These are phyloP conservation scores for Pluvialis apricaria DNA, from an alignment of 2,113 vertebrate species.

Conservation along the genomic window DNA sequence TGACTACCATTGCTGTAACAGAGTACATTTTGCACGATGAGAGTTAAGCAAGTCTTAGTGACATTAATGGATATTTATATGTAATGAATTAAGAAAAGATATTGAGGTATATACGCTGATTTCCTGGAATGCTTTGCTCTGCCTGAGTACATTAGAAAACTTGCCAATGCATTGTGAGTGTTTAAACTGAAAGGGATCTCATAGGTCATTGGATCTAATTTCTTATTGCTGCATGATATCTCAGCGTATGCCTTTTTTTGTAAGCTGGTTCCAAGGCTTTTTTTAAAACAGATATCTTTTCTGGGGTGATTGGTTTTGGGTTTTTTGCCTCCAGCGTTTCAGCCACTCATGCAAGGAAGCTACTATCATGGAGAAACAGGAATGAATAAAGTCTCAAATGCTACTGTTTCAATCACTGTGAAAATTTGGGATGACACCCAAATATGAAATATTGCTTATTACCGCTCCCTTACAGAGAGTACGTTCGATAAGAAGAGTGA, in stretches of 20 bases:
- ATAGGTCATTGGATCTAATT: not conserved
- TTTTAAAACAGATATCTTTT: not conserved
- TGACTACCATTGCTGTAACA: not conserved
- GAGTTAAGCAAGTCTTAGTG: not conserved
- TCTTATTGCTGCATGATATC: not conserved
- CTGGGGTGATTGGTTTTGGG: not conserved
- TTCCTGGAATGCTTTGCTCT: not conserved
- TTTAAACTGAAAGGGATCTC: not conserved
- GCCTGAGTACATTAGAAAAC: not conserved
- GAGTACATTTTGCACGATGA: not conserved
- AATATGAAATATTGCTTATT: not conserved
- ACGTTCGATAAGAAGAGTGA: not conserved
- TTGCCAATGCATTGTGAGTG: accelerated
- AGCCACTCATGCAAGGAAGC: not conserved
- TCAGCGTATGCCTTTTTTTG: not conserved
- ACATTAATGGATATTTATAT: not conserved
- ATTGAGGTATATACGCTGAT: accelerated
- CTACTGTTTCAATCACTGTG: not conserved
- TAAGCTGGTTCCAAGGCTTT: accelerated
- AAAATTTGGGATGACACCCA: not conserved
- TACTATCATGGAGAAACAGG: not conserved
- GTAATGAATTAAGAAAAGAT: not conserved
- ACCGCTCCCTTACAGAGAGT: not conserved
- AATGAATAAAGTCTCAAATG: not conserved
- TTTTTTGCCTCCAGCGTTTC: not conserved